Base-by-base conservation (phyloP, 1,140 invertebrate genomes). In the Cotesia chilonis region DNA sequence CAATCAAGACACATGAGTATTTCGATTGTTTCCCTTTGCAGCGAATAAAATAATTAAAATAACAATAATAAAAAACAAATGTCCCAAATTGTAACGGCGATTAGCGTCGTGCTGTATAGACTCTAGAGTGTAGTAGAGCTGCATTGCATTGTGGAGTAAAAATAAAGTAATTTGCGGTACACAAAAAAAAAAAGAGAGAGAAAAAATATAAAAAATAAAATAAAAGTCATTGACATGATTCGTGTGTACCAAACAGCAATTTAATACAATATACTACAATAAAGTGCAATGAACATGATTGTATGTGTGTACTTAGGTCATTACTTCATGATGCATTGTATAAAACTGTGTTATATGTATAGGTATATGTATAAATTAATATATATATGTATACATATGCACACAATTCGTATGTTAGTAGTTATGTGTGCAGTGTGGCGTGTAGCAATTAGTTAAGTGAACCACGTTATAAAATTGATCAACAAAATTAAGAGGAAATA, bases 21-120 rank as follows among this genome's bases (percentile, higher is more conserved):
- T 47, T 47, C 6, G 10, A 47, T 47, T 47, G 0, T 55, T 14
- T 14, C 5, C 54, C 54, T 14, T 14, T 55, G 17, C 12, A 55
- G 17, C 54, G 57, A 52, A 61, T 35, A 64, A 71, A 54, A 65
- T 47, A 60, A 75, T 52, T 10, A 66, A 65, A 68, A 65, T 47
- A 76, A 68, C 5, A 35, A 37, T 65, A 74, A 52, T 35, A 68
- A 73, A 59, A 71, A 52, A 28, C 28, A 64, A 52, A n/a, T 57
- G 36, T 67, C 63, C 70, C 54, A 36, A 61, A 72, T 74, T 66
- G 28, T 74, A 79, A 80, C 66, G 79, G 80, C 81, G 82, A 75
- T 63, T 84, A 84, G 83, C 81, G 80, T 78, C 81, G 75, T 76
- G 77, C 79, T 85, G 82, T 83, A 84, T 85, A 85, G 82, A 82